Evolutionary conservation across 2,797 vertebrate species (phyloP), one percentile per base, ranked within the genome.

Genomic region (Pipistrellus pygmaeus): DNA sequence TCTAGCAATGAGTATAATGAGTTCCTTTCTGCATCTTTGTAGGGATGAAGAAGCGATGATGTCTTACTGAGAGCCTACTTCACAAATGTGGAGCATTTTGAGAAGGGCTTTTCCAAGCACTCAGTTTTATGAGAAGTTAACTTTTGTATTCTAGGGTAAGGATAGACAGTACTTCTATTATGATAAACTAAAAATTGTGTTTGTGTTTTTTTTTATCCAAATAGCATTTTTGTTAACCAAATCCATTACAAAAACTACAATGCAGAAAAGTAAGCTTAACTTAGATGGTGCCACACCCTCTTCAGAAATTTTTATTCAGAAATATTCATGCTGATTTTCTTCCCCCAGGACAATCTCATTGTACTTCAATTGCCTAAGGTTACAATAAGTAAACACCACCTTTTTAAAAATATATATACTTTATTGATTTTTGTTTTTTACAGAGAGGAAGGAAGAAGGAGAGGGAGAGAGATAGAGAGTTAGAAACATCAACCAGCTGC

Each of bases 11-110:
- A 76, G 35, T 78, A 68, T 64, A 32, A 71, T 60, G 46, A 44
- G 30, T 88, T 89, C 76, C 53, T 60, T 95, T 85, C 60, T 85
- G n/a, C 44, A 64, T 62, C 62, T 76, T 76, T 90, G 48, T 73
- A 78, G 88, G 55, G 41, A 62, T 18, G 60, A 84, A 92, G 62
- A 73, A 60, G 6, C 12, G 53, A 23, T 6, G 5, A 57, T 21
- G 11, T 82, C 35, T 78, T 71, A 17, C 3, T 41, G 35, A 91
- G 30, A 89, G 13, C n/a, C 12, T 38, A 48, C 15, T 71, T 38
- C 35, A 46, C 18, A 86, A 53, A 69, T 53, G 32, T 32, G 30
- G 80, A n/a, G 88, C 76, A 85, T 32, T 35, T n/a, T 38, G 10
- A 85, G 48, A 12, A 60, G 12, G 21, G 44, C 4, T 90, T 92